Evolutionary conservation across 2,113 vertebrate genomes (phyloP).

Genomic region (Muntiacus muntjak): DNA sequence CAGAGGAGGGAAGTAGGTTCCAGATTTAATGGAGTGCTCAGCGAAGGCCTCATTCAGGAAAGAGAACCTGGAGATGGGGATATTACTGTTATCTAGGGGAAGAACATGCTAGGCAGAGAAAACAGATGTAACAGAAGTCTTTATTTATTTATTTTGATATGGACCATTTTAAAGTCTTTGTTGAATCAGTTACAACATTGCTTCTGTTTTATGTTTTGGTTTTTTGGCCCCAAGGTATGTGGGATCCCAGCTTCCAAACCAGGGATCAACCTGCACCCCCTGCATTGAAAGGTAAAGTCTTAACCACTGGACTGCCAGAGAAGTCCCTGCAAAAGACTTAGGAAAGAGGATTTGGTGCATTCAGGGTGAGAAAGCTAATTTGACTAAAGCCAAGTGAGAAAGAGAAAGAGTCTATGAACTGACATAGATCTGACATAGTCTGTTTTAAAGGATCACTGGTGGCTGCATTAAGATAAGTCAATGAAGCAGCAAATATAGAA

Average conservation of each 20-base stretch:
- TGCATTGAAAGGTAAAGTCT: neutral
- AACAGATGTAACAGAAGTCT: neutral
- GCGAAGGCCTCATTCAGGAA: neutral
- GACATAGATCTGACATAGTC: neutral
- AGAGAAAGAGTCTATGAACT: neutral
- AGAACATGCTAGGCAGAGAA: neutral
- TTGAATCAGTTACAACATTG: neutral
- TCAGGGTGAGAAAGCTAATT: neutral
- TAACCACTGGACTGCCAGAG: neutral
- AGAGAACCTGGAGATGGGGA: neutral
- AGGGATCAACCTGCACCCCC: fast-evolving
- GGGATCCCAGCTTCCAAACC: neutral
- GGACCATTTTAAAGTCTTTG: neutral
- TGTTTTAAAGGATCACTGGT: neutral
- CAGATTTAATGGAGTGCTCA: neutral
- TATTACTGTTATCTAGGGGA: neutral
- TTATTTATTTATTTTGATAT: neutral
- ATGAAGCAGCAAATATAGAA: neutral
- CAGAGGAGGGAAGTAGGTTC: neutral
- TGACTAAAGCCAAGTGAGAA: slow-evolving; percentile 4
- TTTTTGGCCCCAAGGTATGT: neutral
- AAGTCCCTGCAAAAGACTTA: neutral
- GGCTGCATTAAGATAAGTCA: neutral
- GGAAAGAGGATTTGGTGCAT: neutral
- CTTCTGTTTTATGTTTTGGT: neutral